phyloP scores from a whole-genome alignment of 2,113 vertebrate genomes.

The Phalacrocorax carbo region DNA sequence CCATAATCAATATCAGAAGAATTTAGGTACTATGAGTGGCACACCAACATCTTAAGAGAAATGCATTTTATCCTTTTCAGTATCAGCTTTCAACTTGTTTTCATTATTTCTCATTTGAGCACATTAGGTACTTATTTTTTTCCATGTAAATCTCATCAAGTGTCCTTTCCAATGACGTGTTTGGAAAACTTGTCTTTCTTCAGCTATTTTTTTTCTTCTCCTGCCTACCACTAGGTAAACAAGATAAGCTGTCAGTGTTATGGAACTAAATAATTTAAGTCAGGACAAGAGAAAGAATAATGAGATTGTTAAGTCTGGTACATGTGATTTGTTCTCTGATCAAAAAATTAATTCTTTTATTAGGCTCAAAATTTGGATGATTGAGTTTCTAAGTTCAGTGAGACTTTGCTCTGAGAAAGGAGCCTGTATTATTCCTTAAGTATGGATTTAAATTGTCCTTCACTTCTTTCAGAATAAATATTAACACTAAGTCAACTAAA shows the following conservation, averaged over 20 bases:
- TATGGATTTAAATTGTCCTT: background rate
- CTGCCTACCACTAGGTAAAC: background rate
- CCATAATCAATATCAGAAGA: background rate
- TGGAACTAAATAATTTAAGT: background rate
- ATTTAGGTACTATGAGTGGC: background rate
- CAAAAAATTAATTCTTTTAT: background rate
- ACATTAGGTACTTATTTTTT: background rate
- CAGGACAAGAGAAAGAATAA: background rate
- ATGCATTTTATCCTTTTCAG: background rate
- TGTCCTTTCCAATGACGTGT: background rate
- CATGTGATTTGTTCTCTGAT: background rate
- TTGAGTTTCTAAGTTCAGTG: background rate
- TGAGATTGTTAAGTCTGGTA: background rate
- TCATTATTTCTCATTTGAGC: background rate
- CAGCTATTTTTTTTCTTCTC: background rate
- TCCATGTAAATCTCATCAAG: background rate
- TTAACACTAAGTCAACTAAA: background rate
- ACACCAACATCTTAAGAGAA: background rate
- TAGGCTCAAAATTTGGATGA: background rate
- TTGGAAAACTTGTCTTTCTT: background rate
- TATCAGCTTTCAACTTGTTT: background rate
- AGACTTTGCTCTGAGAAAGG: background rate
- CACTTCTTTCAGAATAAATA: background rate
- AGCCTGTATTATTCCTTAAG: background rate
- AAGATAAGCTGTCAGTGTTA: background rate